Evolutionary conservation across 2,888 invertebrate species (phyloP).

Genomic region (Brenthis ino): DNA sequence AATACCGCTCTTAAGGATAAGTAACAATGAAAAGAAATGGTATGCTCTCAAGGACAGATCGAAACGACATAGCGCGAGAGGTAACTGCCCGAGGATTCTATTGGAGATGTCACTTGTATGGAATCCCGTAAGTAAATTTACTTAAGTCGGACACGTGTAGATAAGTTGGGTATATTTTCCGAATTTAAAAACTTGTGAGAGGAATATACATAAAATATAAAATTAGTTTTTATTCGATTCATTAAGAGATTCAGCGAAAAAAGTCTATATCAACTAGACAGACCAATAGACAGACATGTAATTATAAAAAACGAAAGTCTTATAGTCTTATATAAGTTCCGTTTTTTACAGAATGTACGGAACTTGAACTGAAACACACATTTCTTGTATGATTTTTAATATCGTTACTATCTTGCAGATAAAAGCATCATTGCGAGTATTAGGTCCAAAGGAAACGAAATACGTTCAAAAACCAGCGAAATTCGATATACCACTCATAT

Average conservation of each 20-base stretch:
- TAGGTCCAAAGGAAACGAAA: slow-evolving; percentile 69
- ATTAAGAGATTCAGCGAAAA: no score
- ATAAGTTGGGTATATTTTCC: no score
- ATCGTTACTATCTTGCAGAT: slow-evolving; percentile 55
- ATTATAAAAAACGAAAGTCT: no score
- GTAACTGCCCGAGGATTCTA: slow-evolving; percentile 67
- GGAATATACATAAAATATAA: no score
- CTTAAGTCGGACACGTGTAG: no score
- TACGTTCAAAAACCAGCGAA: slow-evolving; percentile 67
- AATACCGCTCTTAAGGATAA: slow-evolving; percentile 67
- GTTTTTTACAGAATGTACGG: no score
- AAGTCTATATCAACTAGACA: no score
- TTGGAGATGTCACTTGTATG: slow-evolving; percentile 73
- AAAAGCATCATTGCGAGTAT: slow-evolving; percentile 69
- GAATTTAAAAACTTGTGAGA: no score
- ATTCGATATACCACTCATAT: slow-evolving; percentile 74
- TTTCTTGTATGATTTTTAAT: background rate
- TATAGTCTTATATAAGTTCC: no score
- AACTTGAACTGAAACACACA: background rate
- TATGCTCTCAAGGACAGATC: slow-evolving; percentile 68
- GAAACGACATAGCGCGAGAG: slow-evolving; percentile 61
- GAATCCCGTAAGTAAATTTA: slow-evolving; percentile 65
- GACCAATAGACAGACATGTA: no score
- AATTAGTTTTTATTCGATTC: no score
- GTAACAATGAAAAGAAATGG: slow-evolving; percentile 71